Percentiles rank a stretch among this genome's conserved stretches.
These are phyloP conservation scores for Nomada fabriciana DNA, from an alignment of 2,888 invertebrate species.

Conservation along the genomic window DNA sequence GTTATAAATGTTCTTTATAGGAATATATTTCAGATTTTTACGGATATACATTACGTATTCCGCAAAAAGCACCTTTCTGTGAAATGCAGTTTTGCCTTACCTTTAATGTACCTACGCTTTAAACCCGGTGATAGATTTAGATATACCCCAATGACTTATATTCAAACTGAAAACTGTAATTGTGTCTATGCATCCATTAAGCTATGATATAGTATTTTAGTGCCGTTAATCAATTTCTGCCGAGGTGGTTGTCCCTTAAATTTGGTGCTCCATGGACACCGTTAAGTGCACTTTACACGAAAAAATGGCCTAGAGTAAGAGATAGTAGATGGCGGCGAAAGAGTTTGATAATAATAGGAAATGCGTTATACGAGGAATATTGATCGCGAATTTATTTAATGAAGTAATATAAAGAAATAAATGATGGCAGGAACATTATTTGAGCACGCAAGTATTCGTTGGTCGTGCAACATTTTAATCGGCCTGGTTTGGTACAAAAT, in stretches of 20 bases:
- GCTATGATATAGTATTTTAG: conserved; percentile 74
- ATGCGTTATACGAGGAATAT: conserved; percentile 79
- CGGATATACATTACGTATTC: conserved; percentile 53
- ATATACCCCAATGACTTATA: conserved; percentile 72
- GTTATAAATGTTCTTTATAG: conserved; percentile 70
- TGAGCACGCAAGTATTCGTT: conserved; percentile 74
- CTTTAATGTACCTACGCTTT: conserved; percentile 78
- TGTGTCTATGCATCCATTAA: conserved; percentile 63
- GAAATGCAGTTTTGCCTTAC: conserved; percentile 80
- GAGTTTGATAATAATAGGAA: conserved; percentile 78
- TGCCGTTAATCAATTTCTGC: conserved; percentile 81
- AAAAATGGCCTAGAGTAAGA: conserved; percentile 83
- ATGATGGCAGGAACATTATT: conserved; percentile 83
- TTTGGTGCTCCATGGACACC: conserved; percentile 84
- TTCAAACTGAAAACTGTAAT: conserved; percentile 66
- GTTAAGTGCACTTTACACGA: conserved; percentile 83
- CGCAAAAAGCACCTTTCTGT: conserved; percentile 65
- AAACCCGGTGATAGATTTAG: conserved; percentile 80
- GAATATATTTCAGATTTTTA: conserved; percentile 69
- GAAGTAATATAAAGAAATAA: conserved; percentile 80
- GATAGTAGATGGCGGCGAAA: conserved; percentile 73
- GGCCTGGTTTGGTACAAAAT: conserved; percentile 84
- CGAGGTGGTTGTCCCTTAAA: conserved; percentile 81
- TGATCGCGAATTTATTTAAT: conserved; percentile 82
- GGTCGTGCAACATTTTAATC: conserved; percentile 80